Evolutionary conservation across 2,113 vertebrate genomes (phyloP).

Genomic region (Calypte anna): DNA sequence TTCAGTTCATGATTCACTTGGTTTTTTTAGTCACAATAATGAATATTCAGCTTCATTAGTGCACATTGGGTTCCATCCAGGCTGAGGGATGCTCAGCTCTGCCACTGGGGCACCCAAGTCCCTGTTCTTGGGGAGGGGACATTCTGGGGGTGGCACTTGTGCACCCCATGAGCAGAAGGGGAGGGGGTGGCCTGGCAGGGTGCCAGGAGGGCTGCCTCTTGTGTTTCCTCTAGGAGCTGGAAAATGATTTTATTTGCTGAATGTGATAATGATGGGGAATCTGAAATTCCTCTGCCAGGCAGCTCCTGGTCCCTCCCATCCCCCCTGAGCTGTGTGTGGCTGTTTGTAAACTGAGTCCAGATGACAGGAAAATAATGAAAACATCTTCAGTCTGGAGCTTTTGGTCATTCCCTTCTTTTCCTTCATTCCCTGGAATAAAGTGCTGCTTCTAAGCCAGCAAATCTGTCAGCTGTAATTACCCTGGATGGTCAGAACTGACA

Average conservation of each 20-base stretch:
- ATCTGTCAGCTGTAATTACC: slow-evolving; percentile 22
- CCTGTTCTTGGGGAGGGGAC: not conserved
- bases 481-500: not conserved
- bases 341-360: not conserved
- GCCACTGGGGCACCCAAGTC: slow-evolving; percentile 13
- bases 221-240: not conserved
- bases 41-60: slow-evolving; percentile 73
- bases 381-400: not conserved
- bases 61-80: slow-evolving; percentile 55
- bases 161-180: too few species aligned
- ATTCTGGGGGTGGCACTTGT: accelerated
- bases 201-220: too few species aligned
- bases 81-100: slow-evolving; percentile 13
- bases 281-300: not conserved
- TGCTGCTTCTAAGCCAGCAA: slow-evolving; percentile 13
- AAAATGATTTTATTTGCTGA: not conserved
- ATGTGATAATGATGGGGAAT: not conserved
- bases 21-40: slow-evolving; percentile 73
- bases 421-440: not conserved
- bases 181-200: accelerated
- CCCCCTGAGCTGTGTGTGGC: not conserved
- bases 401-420: not conserved
- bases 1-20: slow-evolving; percentile 67
- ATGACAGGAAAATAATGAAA: slow-evolving; percentile 20
- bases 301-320: not conserved